Evolutionary conservation across 2,113 vertebrate species (phyloP), one percentile per base, ranked within the genome.

Genomic region (Mirza zaza): DNA sequence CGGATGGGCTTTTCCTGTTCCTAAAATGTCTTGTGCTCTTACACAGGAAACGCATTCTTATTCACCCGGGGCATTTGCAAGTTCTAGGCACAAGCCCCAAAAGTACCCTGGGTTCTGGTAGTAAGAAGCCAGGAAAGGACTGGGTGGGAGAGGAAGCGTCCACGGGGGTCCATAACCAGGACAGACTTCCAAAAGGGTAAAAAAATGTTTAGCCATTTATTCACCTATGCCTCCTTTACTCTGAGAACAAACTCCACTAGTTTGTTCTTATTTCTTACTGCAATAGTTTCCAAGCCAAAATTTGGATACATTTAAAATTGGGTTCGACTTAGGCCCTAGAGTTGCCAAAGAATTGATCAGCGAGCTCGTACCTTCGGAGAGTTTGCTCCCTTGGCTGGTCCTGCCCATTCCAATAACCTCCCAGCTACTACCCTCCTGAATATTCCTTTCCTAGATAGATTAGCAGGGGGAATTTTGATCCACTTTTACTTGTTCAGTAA

Each of bases 1-100:
- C 96, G 95, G 97, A 98, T 95, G 82, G 52, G 94, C 95, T 88
- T 96, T 98, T 98, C 98, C 98, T 98, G 98, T 98, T 96, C 94
- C 95, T 96, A 93, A 98, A 97, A 97, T 97, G 96, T 96, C 97
- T 88, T 87, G 92, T 97, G 90, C 94, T 97, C 95, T 97, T 96
- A 92, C 93, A 98, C 98, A 98, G 98, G 98, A 98, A 98, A 92
- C 36, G 48, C 90, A 92, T 97, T 97, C 97, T 96, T 96, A 95
- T 80, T 96, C 97, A 96, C 59, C 82, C 34, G 0, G 86, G 77
- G 92, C 94, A 90, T 59, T 91, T 82, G 68, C 92, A 85, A 95
- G 85, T 85, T 85, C 85, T 96, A 63, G 71, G 95, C 86, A 36
- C 91, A 85, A 67, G 91, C 73, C 96, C 76, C 52, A 85, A 94